phyloP scores from a whole-genome alignment of 2,113 vertebrate species.

The Clarias gariepinus region DNA sequence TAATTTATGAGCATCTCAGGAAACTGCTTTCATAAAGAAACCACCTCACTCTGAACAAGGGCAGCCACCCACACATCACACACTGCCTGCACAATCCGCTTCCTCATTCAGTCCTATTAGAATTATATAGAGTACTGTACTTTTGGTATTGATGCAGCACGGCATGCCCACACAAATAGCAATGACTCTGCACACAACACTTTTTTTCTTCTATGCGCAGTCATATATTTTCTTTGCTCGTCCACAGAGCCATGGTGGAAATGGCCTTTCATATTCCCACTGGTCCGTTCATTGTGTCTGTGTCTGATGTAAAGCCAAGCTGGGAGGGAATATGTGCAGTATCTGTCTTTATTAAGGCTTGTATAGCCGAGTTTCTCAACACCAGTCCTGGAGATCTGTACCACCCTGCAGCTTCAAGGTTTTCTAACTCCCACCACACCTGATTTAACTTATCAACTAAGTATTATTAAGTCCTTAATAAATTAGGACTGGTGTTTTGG shows the following conservation, averaged over 20 bases:
- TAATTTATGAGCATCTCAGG: slow-evolving; percentile 29
- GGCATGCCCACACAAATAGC: not conserved
- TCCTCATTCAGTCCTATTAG: not conserved
- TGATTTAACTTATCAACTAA: slow-evolving; percentile 18
- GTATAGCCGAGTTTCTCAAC: not conserved
- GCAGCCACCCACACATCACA: slow-evolving; percentile 9
- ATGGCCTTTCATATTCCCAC: slow-evolving; percentile 28
- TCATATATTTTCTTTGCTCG: slow-evolving; percentile 13
- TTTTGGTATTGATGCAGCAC: not conserved
- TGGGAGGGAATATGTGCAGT: not conserved
- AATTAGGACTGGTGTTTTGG: not conserved
- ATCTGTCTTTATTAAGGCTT: slow-evolving; percentile 30
- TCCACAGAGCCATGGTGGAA: slow-evolving; percentile 12
- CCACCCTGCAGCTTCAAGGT: slow-evolving; percentile 4
- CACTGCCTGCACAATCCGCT: not conserved
- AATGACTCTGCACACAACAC: not conserved
- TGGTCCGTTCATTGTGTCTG: slow-evolving; percentile 4
- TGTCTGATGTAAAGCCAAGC: slow-evolving; percentile 27
- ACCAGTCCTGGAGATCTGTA: not conserved
- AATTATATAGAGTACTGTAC: not conserved
- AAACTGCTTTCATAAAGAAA: slow-evolving; percentile 26
- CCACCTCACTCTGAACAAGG: slow-evolving; percentile 8
- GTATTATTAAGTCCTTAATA: not conserved
- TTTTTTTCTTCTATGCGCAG: not conserved
- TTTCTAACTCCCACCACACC: not conserved